phyloP scores from a whole-genome alignment of 2,113 vertebrate genomes.

The Baryphthengus martii region DNA sequence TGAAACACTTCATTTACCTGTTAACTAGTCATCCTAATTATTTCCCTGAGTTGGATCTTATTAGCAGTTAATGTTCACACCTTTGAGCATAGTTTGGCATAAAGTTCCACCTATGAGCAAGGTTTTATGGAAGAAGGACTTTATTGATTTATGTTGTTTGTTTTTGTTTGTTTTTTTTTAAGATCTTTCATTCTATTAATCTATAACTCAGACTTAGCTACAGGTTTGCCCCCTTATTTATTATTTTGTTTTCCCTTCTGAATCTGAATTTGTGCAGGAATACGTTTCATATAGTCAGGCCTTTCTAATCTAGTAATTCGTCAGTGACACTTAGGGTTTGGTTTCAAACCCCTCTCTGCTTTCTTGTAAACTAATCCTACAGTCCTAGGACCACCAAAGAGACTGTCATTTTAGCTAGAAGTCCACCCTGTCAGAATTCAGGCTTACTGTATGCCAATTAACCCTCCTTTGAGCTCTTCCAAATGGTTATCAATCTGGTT shows the following conservation, averaged over 20 bases:
- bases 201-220: neutral
- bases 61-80: neutral
- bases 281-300: constrained; percentile 12
- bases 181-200: neutral
- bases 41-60: neutral
- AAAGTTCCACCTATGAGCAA: neutral
- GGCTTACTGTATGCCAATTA: constrained; percentile 47
- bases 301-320: constrained; percentile 29
- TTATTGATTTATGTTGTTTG: too few species aligned
- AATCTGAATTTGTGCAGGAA: constrained; percentile 10
- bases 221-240: neutral
- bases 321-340: neutral
- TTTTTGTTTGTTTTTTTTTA: neutral
- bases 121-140: neutral
- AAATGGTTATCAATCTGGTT: constrained; percentile 42
- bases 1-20: neutral
- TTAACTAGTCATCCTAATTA: neutral
- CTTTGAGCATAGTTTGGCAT: neutral
- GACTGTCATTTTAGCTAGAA: constrained; percentile 42
- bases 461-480: constrained; percentile 37
- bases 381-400: constrained; percentile 45
- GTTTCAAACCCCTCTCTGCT: constrained; percentile 29
- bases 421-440: constrained; percentile 21
- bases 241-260: constrained; percentile 7
- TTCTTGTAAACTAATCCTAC: constrained; percentile 50